Evolutionary conservation across 2,797 vertebrate species (phyloP), one percentile per base, ranked within the genome.

Genomic region (Parotocinclus haroldoi): DNA sequence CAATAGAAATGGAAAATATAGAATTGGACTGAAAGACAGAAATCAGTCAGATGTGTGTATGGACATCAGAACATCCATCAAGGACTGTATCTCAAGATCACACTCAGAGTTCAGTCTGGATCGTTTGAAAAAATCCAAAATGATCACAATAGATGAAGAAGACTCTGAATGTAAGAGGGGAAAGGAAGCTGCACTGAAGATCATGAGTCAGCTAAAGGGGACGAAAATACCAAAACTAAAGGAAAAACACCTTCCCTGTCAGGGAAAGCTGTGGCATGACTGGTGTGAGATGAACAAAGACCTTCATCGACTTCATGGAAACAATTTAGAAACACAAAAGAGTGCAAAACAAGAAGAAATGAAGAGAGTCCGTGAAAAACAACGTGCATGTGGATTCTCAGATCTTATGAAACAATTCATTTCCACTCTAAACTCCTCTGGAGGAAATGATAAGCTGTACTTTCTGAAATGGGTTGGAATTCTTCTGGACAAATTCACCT

Each of bases 241-340:
- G 64, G 72, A 81, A n/a, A 50, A 1, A 3, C 81, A 88, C 7
- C 55, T 93, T 2, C 88, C 86, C 0, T 86, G 89, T 53, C 91
- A 92, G 56, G 91, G 89, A 19, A 12, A 83, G 40, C 75, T 90
- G 12, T 92, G 91, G 92, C 58, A 83, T 6, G 10, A 6, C 0
- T 93, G 91, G 90, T 88, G 88, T 78, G 53, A 56, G 66, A 87
- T 79, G 66, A 87, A 90, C 63, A 92, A 87, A 78, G 87, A 91
- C 49, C 68, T 85, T 9, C 76, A 77, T 51, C 78, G n/a, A 19
- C 52, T 88, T 40, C 79, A 75, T 8, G 66, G 76, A 10, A 58
- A 37, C 7, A 52, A 85, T 54, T 82, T 84, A 40, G 85, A 89
- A 61, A 82, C 79, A n/a, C 81, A 88, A 19, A 81, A 73, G 9